Evolutionary conservation across 2,797 vertebrate genomes (phyloP), one percentile per base, ranked within the genome.

Genomic region (Sphaeramia orbicularis): DNA sequence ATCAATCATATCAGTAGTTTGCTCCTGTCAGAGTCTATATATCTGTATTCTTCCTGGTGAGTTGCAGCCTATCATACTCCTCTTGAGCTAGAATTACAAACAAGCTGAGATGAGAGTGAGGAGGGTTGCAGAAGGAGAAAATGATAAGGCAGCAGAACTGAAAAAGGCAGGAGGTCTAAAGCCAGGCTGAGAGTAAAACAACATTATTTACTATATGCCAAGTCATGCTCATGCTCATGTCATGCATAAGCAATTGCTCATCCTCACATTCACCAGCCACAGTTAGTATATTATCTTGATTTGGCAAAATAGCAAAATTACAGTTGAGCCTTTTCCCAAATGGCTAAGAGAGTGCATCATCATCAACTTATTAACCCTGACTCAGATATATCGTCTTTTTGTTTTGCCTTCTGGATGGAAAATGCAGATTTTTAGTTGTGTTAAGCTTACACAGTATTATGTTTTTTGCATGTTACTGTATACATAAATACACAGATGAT

Each of bases 11-110:
- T 71, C 74, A 51, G 71, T 37, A 53, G 79, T 83, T 87, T 89
- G 73, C 86, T 91, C 69, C 70, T 89, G 84, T 90, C 84, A 77
- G 59, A 83, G 49, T 79, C 71, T 60, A 78, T 83, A 84, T 85
- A 81, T 86, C 77, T 76, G 52, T 72, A 35, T 73, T 79, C 68
- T 56, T 81, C 55, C 52, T 43, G 0, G 55, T 58, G 68, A 67
- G 59, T 21, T 53, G 57, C 44, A 59, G 67, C 35, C 63, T 56
- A 49, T 65, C 70, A 51, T 12, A 3, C 65, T 48, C 50, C 70
- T 85, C 60, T 65, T 21, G 52, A 65, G 71, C 47, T 84, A 27
- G 8, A 83, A 80, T 88, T 83, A 83, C 81, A 84, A 85, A 80
- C 82, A 65, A 64, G 68, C 41, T 61, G 36, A 65, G 61, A 80